These are phyloP conservation scores for Hydrolagus affinis DNA, from an alignment of 2,113 vertebrate species.

Conservation along the genomic window DNA sequence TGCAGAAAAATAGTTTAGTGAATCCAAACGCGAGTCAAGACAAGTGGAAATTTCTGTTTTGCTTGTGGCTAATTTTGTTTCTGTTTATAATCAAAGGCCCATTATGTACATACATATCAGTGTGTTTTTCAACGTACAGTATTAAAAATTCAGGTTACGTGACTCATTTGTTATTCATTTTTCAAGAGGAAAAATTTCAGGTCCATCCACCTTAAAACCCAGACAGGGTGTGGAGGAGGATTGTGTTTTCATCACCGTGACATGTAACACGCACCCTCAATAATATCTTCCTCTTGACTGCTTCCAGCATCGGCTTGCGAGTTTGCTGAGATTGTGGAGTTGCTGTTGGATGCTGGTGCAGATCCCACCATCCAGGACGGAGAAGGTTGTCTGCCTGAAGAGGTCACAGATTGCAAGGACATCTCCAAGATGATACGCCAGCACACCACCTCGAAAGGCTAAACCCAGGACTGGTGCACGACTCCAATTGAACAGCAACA, in stretches of 20 bases:
- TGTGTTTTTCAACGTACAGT: too few relatives aligned
- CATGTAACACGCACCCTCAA: constrained; percentile 48
- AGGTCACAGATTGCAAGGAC: constrained; percentile 78
- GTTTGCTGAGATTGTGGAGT: constrained; percentile 86
- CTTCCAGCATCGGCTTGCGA: constrained; percentile 80
- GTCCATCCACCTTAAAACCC: neutral
- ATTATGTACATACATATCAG: too few relatives aligned
- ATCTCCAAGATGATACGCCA: constrained; percentile 70
- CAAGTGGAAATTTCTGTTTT: too few relatives aligned
- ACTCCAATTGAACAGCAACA: constrained; percentile 15
- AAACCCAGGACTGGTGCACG: constrained; percentile 30
- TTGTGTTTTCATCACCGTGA: constrained; percentile 34
- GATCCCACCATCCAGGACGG: constrained; percentile 78
- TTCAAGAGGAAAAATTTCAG: neutral
- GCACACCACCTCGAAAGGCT: constrained; percentile 61
- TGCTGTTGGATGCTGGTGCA: constrained; percentile 74
- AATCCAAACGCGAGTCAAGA: too few relatives aligned
- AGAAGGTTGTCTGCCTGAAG: constrained; percentile 82
- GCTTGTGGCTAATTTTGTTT: too few relatives aligned
- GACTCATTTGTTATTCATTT: too few relatives aligned
- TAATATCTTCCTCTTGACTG: constrained; percentile 35
- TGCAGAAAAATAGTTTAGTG: too few relatives aligned
- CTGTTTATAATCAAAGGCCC: too few relatives aligned
- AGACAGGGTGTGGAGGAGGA: neutral
- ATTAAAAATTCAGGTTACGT: too few relatives aligned